phyloP scores from a whole-genome alignment of 2,113 vertebrate species.

The Eretmochelys imbricata region DNA sequence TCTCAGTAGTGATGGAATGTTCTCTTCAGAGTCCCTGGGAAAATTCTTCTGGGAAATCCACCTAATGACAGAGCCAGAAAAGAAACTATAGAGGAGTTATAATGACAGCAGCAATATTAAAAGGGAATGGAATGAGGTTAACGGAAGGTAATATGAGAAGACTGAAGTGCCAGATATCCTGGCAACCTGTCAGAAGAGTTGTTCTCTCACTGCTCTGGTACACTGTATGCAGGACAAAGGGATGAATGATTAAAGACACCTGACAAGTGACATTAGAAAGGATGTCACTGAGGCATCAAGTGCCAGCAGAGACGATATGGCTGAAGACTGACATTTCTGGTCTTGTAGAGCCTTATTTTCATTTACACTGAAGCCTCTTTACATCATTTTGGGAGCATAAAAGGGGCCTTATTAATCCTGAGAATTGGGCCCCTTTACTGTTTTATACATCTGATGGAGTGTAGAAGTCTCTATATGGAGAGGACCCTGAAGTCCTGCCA shows the following conservation, averaged over 20 bases:
- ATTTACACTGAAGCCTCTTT: not conserved
- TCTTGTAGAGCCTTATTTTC: not conserved
- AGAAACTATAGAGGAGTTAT: not conserved
- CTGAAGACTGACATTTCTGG: not conserved
- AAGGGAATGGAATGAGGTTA: not conserved
- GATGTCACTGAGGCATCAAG: not conserved
- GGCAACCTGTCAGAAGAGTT: slow-evolving; percentile 21
- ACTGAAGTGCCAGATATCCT: not conserved
- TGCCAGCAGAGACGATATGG: not conserved
- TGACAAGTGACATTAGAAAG: not conserved
- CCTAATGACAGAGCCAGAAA: not conserved
- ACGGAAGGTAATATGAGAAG: not conserved
- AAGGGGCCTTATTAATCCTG: not conserved
- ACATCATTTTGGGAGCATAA: not conserved
- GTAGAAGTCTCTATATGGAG: not conserved
- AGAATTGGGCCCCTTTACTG: not conserved
- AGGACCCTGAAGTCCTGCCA: not conserved
- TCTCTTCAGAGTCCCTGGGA: not conserved
- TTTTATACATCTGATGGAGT: not conserved
- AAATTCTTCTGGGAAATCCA: not conserved
- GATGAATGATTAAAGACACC: not conserved
- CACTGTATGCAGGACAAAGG: not conserved
- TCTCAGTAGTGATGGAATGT: not conserved
- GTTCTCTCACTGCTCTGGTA: not conserved
- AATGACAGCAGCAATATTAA: not conserved